Evolutionary conservation across 1,140 invertebrate species (phyloP).

Genomic region (Drosophila ogumai): DNA sequence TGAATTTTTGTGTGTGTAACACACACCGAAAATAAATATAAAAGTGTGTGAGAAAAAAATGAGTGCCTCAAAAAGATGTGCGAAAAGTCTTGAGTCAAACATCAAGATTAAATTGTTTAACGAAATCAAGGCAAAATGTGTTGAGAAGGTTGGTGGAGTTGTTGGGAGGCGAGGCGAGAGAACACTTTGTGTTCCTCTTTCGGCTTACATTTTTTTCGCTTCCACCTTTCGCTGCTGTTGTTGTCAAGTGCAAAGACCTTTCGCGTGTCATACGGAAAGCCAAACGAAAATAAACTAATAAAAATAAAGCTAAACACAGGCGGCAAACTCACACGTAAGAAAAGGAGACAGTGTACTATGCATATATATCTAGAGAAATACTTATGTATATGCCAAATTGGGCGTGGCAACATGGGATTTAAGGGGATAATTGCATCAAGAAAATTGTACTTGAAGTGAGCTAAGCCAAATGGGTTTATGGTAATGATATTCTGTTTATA

Average conservation of each 20-base stretch:
- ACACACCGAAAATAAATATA: constrained; percentile 32
- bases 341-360: constrained; percentile 12
- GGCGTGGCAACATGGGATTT: constrained; percentile 26
- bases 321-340: constrained; percentile 12
- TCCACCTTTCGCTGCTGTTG: constrained; percentile 39
- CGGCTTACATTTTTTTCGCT: constrained; percentile 21
- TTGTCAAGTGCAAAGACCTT: constrained; percentile 78
- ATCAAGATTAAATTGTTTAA: constrained; percentile 52
- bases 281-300: constrained; percentile 43
- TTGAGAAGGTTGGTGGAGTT: constrained; percentile 20
- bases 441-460: constrained; percentile 2
- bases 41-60: constrained; percentile 24
- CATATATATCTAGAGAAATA: constrained; percentile 13
- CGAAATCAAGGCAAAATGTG: constrained; percentile 41
- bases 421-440: constrained; percentile 4
- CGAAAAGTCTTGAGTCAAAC: constrained; percentile 36
- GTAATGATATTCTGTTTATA: not conserved
- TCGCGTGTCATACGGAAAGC: constrained; percentile 64
- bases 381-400: constrained; percentile 15
- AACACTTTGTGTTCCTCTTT: constrained; percentile 27
- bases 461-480: not conserved
- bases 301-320: constrained; percentile 59
- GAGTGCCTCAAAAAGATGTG: constrained; percentile 32
- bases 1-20: constrained; percentile 51
- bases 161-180: not conserved